Evolutionary conservation across 2,888 invertebrate species (phyloP), one percentile per base, ranked within the genome.

Genomic region (Drosophila fulvimacula): DNA sequence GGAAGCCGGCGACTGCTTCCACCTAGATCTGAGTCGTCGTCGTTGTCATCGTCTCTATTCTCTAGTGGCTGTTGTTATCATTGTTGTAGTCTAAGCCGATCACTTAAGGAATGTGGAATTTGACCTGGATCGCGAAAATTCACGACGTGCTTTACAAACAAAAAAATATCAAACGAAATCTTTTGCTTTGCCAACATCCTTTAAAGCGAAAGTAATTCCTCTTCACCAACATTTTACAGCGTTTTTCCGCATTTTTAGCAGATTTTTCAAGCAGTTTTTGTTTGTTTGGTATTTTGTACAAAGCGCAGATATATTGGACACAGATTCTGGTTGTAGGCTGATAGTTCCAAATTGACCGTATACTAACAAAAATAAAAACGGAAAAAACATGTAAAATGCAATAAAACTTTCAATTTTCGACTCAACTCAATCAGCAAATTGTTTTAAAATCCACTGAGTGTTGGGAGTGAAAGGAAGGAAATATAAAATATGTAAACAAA

Each of bases 1-100:
- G 90, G 46, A 91, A 91, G 58, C 86, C 91, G 11, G 84, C 88
- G 21, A 67, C 91, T 19, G 86, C 88, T 0, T 61, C 72, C 46
- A 67, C 62, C 55, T 82, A 84, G 10, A 27, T n/a, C 5, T 27
- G 27, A n/a, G 10, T 48, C 17, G 30, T 4, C 48, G 19, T 32
- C 30, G 48, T 13, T 30, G 48, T 32, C 48, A 17, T 48, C 48
- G 24, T 30, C 41, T 13, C 11, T 19, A 48, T 32, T 34, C 48
- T 21, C 51, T 49, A 59, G 71, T 66, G 68, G 48, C 48, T 74
- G 41, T 65, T 74, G 51, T 70, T 74, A 38, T 51, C 21, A 69
- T 73, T 69, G 62, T 62, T 62, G 57, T 80, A 75, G 69, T 68
- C 65, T 32, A 65, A 79, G 62, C 65, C 46, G 68, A 58, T 68